Base-by-base conservation (phyloP, 2,113 vertebrate genomes). In the Turnix velox region DNA sequence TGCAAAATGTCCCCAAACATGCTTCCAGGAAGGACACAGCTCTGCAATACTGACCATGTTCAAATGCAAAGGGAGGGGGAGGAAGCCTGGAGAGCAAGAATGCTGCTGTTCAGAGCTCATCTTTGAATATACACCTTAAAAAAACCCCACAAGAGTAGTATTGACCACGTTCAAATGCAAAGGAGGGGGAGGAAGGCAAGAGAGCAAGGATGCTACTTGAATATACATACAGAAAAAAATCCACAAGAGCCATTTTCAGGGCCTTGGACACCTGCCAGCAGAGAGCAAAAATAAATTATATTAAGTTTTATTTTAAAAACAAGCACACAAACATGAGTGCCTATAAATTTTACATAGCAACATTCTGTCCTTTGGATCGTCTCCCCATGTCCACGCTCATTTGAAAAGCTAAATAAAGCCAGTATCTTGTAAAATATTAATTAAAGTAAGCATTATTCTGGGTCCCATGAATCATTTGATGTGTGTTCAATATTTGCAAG, bases 401-500 rank as follows among this genome's bases (percentile, higher is more conserved):
- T 74, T 75, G 62, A 58, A 80, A 92, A 91, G 88, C 75, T 92
- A 87, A 92, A 84, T 79, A 93, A 87, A 88, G 61, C 57, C 49
- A 86, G 54, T 52, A 46, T 76, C 84, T 76, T 61, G 69, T 92
- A 58, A 92, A 93, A 76, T 94, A 93, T 92, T 91, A 88, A 95
- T 96, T 92, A 84, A 68, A 87, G 43, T 10, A 55, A 93, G 83
- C 67, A 76, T 92, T 63, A 51, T 55, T 27, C 68, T 49, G 49
- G 55, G 76, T 59, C 37, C 76, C 65, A 58, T 81, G 88, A 81
- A 96, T 90, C 90, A 73, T 20, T 79, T 58, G 43, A 28, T 68
- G 37, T 63, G 68, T 74, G 79, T n/a, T 92, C 62, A 91, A 43
- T 94, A 88, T 95, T 97, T 96, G 89, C 74, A 67, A 84, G 77